These are phyloP conservation scores for Drosophila borealis DNA, from an alignment of 2,888 invertebrate genomes.

Conservation along the genomic window DNA sequence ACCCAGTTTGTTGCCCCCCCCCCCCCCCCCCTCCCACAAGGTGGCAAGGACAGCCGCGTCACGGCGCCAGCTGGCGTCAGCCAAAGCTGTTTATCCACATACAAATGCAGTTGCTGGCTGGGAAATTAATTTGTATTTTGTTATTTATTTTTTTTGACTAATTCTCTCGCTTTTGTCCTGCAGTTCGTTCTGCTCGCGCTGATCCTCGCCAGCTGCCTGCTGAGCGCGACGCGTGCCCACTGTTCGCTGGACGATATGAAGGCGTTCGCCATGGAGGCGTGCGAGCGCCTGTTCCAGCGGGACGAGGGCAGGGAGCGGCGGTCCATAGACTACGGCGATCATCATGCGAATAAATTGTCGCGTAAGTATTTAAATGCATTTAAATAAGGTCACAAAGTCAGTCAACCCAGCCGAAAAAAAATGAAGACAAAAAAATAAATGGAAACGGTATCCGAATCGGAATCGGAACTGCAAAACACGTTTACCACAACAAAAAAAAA, in stretches of 20 bases:
- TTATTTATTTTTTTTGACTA: not conserved
- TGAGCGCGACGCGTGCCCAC: constrained; percentile 53
- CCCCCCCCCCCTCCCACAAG: too few species aligned
- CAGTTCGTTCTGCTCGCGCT: constrained; percentile 60
- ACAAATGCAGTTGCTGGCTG: constrained; percentile 21
- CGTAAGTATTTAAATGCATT: constrained; percentile 70
- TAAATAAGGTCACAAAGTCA: constrained; percentile 81
- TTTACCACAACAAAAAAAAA: constrained; percentile 11
- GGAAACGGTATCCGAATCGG: constrained; percentile 58
- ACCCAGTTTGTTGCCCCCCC: constrained; percentile 65
- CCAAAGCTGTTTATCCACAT: constrained; percentile 55
- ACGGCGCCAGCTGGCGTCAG: constrained; percentile 57
- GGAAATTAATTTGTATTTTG: constrained; percentile 9
- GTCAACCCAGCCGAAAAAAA: constrained; percentile 60
- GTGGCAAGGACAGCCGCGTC: too few species aligned
- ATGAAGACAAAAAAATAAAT: not conserved
- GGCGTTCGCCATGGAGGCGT: constrained; percentile 81
- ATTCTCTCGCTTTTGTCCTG: constrained; percentile 7
- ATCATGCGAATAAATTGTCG: constrained; percentile 60
- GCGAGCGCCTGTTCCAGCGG: constrained; percentile 79
- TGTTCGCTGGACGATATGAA: constrained; percentile 84
- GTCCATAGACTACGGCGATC: constrained; percentile 64
- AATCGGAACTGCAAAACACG: constrained; percentile 56
- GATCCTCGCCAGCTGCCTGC: constrained; percentile 43
- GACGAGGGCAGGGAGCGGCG: constrained; percentile 79